Conservation (phyloP, 2,888 invertebrate species). For the Matsumyia berberina region DNA sequence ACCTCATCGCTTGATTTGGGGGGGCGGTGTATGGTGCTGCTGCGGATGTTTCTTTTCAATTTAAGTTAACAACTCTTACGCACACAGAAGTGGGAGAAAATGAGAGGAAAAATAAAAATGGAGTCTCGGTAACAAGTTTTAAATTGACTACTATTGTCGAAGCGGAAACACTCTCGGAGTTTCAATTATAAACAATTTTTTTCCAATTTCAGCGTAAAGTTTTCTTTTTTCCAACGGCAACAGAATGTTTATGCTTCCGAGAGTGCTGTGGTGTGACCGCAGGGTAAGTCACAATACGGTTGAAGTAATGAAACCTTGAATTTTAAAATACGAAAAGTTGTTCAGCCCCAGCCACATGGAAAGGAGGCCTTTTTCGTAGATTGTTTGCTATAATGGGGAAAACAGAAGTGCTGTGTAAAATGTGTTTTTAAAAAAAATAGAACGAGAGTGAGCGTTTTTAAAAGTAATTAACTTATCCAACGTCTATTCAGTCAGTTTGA, state of each 20-base stretch:
- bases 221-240: not conserved
- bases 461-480: no score
- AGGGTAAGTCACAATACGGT: slow-evolving; percentile 5
- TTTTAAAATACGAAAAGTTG: slow-evolving; percentile 27
- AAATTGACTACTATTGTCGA: slow-evolving; percentile 36
- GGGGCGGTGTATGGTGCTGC: no score
- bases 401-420: not conserved
- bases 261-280: slow-evolving; percentile 1
- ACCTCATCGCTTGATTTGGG: not conserved
- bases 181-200: slow-evolving; percentile 42
- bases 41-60: not conserved
- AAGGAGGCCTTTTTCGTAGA: no score
- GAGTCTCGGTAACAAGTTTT: slow-evolving; percentile 47
- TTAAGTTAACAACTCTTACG: slow-evolving; percentile 6
- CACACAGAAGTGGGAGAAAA: not conserved
- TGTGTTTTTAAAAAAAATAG: no score
- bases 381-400: not conserved
- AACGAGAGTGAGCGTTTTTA: not conserved
- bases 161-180: slow-evolving; percentile 3
- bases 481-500: no score
- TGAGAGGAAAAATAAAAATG: slow-evolving; percentile 5
- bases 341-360: not conserved
- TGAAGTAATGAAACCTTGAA: slow-evolving; percentile 36
- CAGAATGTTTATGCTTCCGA: slow-evolving; percentile 23
- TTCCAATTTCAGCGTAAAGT: slow-evolving; percentile 23